Percentiles rank a stretch among this genome's conserved stretches.
Conservation (phyloP, 2,888 invertebrate species). For the Oasisia sp. region DNA sequence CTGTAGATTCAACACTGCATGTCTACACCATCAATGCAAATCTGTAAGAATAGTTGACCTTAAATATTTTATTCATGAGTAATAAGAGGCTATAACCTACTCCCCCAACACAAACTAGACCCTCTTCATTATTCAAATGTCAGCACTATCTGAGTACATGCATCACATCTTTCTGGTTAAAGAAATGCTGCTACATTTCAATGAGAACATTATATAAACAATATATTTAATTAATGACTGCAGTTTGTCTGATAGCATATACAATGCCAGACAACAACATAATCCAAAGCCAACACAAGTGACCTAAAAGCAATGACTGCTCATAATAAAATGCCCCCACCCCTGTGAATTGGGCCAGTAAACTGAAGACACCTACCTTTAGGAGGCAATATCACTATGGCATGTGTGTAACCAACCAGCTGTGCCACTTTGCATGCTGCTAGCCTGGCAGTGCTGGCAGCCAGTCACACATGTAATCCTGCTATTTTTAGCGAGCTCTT, state of each 20-base stretch:
- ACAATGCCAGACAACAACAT: neutral
- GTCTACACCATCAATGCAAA: too few relatives aligned
- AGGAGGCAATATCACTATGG: conserved; percentile 13
- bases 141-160: too few relatives aligned
- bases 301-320: neutral
- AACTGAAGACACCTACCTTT: conserved; percentile 13
- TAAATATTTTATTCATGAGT: too few relatives aligned
- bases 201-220: too few relatives aligned
- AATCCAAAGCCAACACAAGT: neutral
- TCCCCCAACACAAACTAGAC: too few relatives aligned
- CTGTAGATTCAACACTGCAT: too few relatives aligned
- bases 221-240: neutral
- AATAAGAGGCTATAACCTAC: too few relatives aligned
- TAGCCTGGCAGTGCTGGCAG: neutral
- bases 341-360: neutral
- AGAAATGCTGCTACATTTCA: too few relatives aligned
- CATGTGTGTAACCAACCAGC: neutral
- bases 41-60: too few relatives aligned
- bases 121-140: too few relatives aligned
- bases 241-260: neutral
- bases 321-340: neutral
- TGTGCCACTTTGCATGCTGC: neutral
- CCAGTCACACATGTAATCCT: conserved; percentile 13
- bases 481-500: neutral
- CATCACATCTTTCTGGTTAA: too few relatives aligned